phyloP scores from a whole-genome alignment of 2,113 vertebrate species.

The Haliaeetus leucogaster region DNA sequence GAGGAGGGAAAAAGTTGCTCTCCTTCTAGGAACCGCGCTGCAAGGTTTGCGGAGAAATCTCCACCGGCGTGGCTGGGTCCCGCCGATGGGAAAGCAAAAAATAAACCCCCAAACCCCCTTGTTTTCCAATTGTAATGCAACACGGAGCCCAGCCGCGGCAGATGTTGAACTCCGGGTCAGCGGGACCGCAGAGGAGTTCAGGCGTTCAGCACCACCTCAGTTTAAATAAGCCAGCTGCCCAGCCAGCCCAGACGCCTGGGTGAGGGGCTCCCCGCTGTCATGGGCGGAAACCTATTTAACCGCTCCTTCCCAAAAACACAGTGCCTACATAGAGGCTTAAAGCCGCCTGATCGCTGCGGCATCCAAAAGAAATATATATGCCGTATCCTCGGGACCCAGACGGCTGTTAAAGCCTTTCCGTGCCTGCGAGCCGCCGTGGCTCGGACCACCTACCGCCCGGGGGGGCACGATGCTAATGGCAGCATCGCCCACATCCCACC shows the following conservation, averaged over 20 bases:
- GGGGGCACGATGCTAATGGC: not conserved
- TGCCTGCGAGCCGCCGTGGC: accelerated
- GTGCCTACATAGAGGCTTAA: not conserved
- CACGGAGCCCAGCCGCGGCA: not conserved
- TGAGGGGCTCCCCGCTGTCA: not conserved
- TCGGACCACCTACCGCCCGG: not conserved
- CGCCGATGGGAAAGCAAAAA: accelerated
- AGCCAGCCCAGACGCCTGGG: not conserved
- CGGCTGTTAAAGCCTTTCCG: accelerated
- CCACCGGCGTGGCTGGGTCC: accelerated
- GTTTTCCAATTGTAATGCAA: not conserved
- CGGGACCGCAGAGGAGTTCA: not conserved
- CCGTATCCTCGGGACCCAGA: accelerated
- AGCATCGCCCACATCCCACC: not conserved
- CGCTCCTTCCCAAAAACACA: not conserved
- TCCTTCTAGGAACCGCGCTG: conserved; percentile 17
- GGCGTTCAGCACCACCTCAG: not conserved
- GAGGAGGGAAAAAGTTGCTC: conserved; percentile 32
- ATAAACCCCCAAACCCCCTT: accelerated
- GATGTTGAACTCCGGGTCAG: not conserved
- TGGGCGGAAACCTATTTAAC: accelerated
- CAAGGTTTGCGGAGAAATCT: not conserved
- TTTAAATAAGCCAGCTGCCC: not conserved
- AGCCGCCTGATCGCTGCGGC: accelerated
- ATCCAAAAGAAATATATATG: not conserved